These are phyloP conservation scores for Zapornia atra DNA, from an alignment of 2,113 vertebrate genomes.

Conservation along the genomic window DNA sequence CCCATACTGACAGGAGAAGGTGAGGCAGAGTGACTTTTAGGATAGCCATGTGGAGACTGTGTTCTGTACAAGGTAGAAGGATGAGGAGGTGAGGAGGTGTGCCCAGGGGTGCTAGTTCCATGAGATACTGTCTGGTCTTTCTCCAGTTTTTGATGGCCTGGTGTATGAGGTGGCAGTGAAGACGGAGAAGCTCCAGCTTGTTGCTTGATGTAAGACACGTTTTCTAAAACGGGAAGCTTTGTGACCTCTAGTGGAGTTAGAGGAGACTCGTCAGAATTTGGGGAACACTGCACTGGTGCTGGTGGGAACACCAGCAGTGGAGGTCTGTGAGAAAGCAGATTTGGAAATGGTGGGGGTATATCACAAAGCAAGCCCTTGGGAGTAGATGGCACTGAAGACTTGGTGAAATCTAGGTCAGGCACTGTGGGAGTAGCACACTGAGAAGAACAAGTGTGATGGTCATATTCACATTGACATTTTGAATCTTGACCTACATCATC, in stretches of 20 bases:
- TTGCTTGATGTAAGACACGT: constrained; percentile 84
- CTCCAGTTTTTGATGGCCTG: constrained; percentile 83
- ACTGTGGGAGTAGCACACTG: constrained; percentile 92
- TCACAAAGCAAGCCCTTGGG: constrained; percentile 88
- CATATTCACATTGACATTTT: constrained; percentile 77
- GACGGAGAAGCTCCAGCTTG: constrained; percentile 79
- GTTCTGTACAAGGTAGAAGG: constrained; percentile 89
- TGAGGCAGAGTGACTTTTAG: constrained; percentile 92
- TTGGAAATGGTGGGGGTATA: constrained; percentile 95
- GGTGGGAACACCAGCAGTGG: constrained; percentile 93
- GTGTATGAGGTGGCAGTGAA: constrained; percentile 82
- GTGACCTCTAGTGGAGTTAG: constrained; percentile 93
- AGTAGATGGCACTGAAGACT: constrained; percentile 82
- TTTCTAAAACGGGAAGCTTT: constrained; percentile 89
- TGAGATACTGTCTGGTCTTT: constrained; percentile 83
- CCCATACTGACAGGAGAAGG: constrained; percentile 94
- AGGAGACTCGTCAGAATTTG: constrained; percentile 95
- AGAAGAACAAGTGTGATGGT: constrained; percentile 88
- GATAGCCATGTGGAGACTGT: constrained; percentile 87
- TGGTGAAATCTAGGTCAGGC: constrained; percentile 87
- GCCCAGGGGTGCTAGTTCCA: constrained; percentile 81
- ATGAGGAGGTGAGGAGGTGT: constrained; percentile 90
- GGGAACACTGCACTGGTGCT: constrained; percentile 91
- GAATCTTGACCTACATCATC: constrained; percentile 87
- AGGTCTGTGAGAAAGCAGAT: constrained; percentile 90